Base-by-base conservation (phyloP, 37 sponge, comb jelly and placozoan species). In the Cladorhizidae sp. region DNA sequence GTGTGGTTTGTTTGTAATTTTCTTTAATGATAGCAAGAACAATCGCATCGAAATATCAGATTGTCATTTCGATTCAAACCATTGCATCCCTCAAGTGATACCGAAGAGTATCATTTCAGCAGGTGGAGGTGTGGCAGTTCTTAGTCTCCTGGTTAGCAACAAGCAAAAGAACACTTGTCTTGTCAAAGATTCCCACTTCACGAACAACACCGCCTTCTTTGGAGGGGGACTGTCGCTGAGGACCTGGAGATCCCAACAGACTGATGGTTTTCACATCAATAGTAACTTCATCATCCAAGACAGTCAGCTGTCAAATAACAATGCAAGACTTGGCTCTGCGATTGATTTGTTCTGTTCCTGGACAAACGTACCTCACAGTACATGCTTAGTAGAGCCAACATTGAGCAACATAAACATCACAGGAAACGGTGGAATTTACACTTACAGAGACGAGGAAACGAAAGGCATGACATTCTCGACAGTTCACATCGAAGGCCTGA, bases 401-500 rank as follows among this genome's bases (percentile, higher is more conserved):
- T 39, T 77, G 9, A 31, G 20, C 6, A 40, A 77, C 40, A 42
- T 29, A n/a, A 77, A 11, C 31, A 37, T 77, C 17, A 64, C 28
- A 26, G 36, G 42, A 31, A 77, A 77, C 49, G 31, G 31, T 15
- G 78, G 78, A 17, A 41, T 45, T 6, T 77, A 77, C 32, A 41
- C 26, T 25, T 77, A 77, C 64, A 74, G 5, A 5, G 9, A 12
- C 22, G 49, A 12, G 9, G 49, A 45, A 45, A 45, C 9, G 49
- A 63, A 38, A 3, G 61, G 65, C 29, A 41, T 1, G 7, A 77
- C 78, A 25, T 62, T 41, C 36, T 75, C 86, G 37, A 67, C 82
- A 11, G 26, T 90, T 65, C 55, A 90, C 42, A 25, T 85, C 1
- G 82, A 81, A 0, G 18, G 56, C 22, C 22, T 90, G 42, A 70